These are phyloP conservation scores for Myiagra hebetior DNA, from an alignment of 2,113 vertebrate genomes.

Conservation along the genomic window DNA sequence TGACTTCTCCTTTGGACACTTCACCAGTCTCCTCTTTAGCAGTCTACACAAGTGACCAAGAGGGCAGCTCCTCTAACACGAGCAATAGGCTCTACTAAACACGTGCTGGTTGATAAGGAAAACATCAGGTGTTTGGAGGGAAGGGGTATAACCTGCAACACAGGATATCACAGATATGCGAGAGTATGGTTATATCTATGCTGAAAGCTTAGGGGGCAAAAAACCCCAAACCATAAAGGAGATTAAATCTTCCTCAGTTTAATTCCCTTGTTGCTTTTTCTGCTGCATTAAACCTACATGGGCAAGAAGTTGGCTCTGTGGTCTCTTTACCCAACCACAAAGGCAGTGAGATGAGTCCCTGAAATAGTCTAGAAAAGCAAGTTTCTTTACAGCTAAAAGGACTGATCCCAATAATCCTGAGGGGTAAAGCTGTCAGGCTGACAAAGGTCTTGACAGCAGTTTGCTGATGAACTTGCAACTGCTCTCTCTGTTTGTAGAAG, in stretches of 20 bases:
- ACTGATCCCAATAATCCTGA: background rate
- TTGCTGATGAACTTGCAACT: background rate
- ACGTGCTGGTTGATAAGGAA: background rate
- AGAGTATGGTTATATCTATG: background rate
- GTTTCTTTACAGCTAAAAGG: background rate
- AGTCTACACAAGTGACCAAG: background rate
- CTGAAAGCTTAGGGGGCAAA: background rate
- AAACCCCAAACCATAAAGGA: accelerated
- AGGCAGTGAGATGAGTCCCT: background rate
- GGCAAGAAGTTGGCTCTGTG: background rate
- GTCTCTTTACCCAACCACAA: background rate
- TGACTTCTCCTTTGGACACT: background rate
- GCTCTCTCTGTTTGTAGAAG: background rate
- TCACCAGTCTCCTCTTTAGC: background rate
- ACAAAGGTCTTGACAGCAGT: background rate
- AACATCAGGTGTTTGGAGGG: background rate
- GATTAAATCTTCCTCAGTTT: background rate
- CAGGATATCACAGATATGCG: background rate
- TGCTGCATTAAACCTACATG: background rate
- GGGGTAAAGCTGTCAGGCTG: background rate
- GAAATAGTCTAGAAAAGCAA: background rate
- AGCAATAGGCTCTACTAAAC: background rate
- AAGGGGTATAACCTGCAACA: background rate
- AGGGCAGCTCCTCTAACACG: background rate
- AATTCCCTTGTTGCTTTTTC: background rate